Evolutionary conservation across 2,797 vertebrate genomes (phyloP).

Genomic region (Macropodus opercularis): DNA sequence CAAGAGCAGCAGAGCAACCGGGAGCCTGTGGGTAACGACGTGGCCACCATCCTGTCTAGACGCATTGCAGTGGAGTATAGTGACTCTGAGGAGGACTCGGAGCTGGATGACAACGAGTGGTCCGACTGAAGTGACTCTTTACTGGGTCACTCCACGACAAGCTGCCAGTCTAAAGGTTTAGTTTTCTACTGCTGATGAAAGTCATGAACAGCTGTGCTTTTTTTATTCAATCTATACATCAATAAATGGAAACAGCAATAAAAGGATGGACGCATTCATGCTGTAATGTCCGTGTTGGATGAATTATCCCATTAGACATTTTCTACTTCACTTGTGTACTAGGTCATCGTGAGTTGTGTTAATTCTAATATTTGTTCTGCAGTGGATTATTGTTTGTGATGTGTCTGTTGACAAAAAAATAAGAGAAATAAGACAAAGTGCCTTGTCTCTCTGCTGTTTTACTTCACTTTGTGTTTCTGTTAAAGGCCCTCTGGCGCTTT

Average conservation of each 20-base stretch:
- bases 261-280: no score
- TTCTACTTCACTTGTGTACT: constrained; percentile 43
- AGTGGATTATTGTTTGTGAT: constrained; percentile 15
- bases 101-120: constrained; percentile 95
- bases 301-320: constrained; percentile 1
- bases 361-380: constrained; percentile 10
- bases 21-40: constrained; percentile 91
- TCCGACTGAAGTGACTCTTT: constrained; percentile 79
- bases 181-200: constrained; percentile 12
- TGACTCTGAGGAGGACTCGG: constrained; percentile 94
- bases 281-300: no score
- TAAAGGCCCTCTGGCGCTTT: no score
- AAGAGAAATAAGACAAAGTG: no score
- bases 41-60: constrained; percentile 95
- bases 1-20: constrained; percentile 92
- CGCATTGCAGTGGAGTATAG: constrained; percentile 96
- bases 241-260: no score
- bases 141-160: no score
- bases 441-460: no score
- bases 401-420: no score
- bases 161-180: background rate
- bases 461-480: no score
- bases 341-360: background rate
- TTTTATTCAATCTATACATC: constrained; percentile 5
- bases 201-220: constrained; percentile 4